These are phyloP conservation scores for Picathartes gymnocephalus DNA, from an alignment of 2,113 vertebrate species.

Conservation along the genomic window DNA sequence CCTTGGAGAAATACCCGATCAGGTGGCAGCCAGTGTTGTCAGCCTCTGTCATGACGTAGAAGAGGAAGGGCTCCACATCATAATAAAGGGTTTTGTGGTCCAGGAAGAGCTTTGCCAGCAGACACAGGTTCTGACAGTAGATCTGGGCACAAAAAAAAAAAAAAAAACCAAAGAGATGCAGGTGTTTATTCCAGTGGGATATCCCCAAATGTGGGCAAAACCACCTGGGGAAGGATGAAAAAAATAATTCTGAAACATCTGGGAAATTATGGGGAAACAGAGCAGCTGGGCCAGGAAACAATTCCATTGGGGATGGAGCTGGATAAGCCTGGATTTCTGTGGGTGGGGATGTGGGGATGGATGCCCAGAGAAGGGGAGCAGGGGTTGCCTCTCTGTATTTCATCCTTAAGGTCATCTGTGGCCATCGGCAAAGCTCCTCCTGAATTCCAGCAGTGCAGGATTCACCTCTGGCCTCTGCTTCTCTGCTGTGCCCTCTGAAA, in stretches of 20 bases:
- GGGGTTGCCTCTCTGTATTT: no score
- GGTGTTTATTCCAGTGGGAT: neutral
- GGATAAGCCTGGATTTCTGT: neutral
- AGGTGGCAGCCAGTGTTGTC: conserved; percentile 98
- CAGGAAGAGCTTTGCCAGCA: conserved; percentile 96
- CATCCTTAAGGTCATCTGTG: no score
- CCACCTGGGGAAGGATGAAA: neutral
- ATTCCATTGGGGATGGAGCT: neutral
- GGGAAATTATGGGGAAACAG: neutral
- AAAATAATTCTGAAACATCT: neutral
- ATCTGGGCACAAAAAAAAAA: conserved; percentile 76
- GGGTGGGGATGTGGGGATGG: no score
- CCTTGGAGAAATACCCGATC: conserved; percentile 99
- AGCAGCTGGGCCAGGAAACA: neutral
- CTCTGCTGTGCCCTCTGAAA: no score
- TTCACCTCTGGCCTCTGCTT: no score
- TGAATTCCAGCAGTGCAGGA: no score
- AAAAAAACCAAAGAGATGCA: neutral
- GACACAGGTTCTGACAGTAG: conserved; percentile 97
- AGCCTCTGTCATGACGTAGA: conserved; percentile 98
- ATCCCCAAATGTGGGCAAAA: neutral
- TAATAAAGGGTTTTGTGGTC: conserved; percentile 99
- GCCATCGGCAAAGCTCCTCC: no score
- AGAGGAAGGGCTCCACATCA: conserved; percentile 97
- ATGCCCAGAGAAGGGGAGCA: no score